Conservation (phyloP, 2,113 vertebrate species). For the Sphyrna mokarran region DNA sequence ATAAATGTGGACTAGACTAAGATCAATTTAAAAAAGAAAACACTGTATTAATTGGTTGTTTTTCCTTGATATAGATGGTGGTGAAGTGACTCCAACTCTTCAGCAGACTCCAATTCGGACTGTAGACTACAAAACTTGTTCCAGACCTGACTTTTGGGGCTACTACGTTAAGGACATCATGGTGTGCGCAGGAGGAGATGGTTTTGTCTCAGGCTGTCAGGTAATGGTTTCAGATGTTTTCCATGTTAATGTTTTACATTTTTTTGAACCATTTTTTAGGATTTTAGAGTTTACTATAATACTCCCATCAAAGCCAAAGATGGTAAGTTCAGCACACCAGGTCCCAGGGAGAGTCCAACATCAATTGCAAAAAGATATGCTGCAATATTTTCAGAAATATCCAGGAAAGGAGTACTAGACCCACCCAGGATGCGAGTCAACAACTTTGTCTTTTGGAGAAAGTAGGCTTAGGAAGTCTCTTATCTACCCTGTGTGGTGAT, state of each 20-base stretch:
- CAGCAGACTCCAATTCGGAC: conserved; percentile 73
- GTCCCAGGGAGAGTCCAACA: background rate
- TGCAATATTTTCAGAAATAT: background rate
- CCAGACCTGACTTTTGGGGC: conserved; percentile 70
- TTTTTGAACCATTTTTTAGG: background rate
- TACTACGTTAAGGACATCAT: conserved; percentile 68
- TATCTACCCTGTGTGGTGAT: background rate
- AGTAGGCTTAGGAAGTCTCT: background rate
- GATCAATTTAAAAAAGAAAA: background rate
- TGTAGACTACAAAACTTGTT: conserved; percentile 64
- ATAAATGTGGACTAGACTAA: background rate
- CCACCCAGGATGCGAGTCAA: background rate
- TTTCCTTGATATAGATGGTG: conserved; percentile 57
- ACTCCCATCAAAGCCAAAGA: background rate
- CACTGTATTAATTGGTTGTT: background rate
- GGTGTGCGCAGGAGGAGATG: conserved; percentile 69
- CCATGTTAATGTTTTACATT: background rate
- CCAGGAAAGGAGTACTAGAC: background rate
- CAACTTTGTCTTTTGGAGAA: background rate
- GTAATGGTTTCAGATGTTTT: too few species aligned
- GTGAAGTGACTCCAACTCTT: conserved; percentile 64
- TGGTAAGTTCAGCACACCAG: background rate
- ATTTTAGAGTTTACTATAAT: background rate
- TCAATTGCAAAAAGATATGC: background rate
- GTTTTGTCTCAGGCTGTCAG: too few species aligned